Evolutionary conservation across 2,888 invertebrate genomes (phyloP).

Genomic region (Boloria euphrosyne): DNA sequence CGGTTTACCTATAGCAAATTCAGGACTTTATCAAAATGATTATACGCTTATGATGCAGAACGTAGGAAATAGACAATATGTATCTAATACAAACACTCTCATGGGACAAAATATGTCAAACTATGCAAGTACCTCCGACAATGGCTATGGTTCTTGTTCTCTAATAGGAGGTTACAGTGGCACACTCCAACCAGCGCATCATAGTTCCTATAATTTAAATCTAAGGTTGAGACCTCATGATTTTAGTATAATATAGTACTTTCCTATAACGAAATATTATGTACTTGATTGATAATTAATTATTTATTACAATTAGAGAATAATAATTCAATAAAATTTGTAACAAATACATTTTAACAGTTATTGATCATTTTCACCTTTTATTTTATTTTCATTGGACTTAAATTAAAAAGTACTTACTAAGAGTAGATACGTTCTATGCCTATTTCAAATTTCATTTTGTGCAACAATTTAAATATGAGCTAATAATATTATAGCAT

Average conservation of each 20-base stretch:
- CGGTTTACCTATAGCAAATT: slow-evolving; percentile 68
- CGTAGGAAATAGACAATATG: slow-evolving; percentile 68
- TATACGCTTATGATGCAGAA: slow-evolving; percentile 77
- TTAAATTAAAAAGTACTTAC: too few relatives aligned
- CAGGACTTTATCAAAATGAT: slow-evolving; percentile 74
- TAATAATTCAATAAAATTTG: too few relatives aligned
- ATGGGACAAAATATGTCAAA: slow-evolving; percentile 66
- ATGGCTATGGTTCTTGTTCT: slow-evolving; percentile 69
- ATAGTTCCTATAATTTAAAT: slow-evolving; percentile 75
- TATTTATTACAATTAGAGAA: too few relatives aligned
- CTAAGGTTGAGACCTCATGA: slow-evolving; percentile 84
- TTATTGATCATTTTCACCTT: too few relatives aligned
- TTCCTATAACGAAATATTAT: not conserved
- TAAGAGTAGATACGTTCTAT: too few relatives aligned
- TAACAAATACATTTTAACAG: too few relatives aligned
- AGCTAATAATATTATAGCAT: too few relatives aligned
- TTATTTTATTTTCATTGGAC: too few relatives aligned
- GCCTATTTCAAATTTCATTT: too few relatives aligned
- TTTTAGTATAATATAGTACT: slow-evolving; percentile 77
- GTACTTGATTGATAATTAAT: too few relatives aligned
- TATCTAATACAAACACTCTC: slow-evolving; percentile 63
- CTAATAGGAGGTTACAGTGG: slow-evolving; percentile 71
- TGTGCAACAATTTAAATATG: too few relatives aligned
- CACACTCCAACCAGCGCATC: slow-evolving; percentile 67
- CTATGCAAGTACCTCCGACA: slow-evolving; percentile 60